Evolutionary conservation across 2,888 invertebrate species (phyloP), one percentile per base, ranked within the genome.

Genomic region (Sipha maydis): DNA sequence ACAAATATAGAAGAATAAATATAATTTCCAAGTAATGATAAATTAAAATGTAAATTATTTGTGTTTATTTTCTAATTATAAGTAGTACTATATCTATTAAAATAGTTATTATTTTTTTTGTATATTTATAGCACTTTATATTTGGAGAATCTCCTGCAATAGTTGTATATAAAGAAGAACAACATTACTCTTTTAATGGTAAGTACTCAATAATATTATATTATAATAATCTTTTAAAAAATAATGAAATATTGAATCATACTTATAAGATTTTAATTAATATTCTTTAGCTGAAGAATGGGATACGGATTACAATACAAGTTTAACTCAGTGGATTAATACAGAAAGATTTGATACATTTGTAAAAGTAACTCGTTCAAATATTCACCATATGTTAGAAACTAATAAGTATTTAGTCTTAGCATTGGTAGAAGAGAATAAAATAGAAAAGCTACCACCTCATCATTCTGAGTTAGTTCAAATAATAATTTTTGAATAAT

Each of bases 341-440:
- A 94, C 95, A 28, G 98, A 98, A 92, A 94, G 98, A 90, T 98
- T 98, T 93, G 94, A 95, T 75, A 95, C 96, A 80, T 98, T 98
- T 91, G 97, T 97, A 14, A 97, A 97, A 93, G 94, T 90, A 2
- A 90, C 90, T 19, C 89, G 90, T 54, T 90, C 90, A 31, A 93
- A 92, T 89, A 92, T 93, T 41, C 95, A 97, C 92, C 96, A 97
- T 91, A 92, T 98, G 90, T 93, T 97, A 91, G 94, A 95, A 91
- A 96, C 96, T 0, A 95, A 95, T 91, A 98, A 98, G 92, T 96
- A 95, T 92, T 93, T 98, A 89, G 98, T 97, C 7, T 93, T 98
- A 89, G 97, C 96, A 41, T 96, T 98, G 28, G 95, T 97, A 0
- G 96, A 96, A 91, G 97, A 97, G 92, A 97, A 97, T 92, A 96